Evolutionary conservation across 2,888 invertebrate genomes (phyloP), one percentile per base, ranked within the genome.

Genomic region (Leptinotarsa peninsularis): DNA sequence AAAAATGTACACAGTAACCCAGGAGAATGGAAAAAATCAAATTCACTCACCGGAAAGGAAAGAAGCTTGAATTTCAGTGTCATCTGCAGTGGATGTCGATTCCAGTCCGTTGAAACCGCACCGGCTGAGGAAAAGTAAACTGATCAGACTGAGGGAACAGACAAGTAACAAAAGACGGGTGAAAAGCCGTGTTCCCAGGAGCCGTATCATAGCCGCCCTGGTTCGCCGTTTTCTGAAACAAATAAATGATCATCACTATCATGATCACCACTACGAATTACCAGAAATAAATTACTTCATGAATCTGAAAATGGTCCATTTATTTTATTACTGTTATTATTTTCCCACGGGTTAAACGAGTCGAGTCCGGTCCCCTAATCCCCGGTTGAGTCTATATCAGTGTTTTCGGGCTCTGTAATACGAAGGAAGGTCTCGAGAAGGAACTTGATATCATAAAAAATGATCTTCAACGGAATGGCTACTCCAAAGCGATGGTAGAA

Each of bases 131-230:
- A 91, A 89, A 66, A 91, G 88, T 73, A 91, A 88, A 78, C 91
- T 91, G 80, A 91, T 85, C 80, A 91, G 87, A 81, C 90, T 90
- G 77, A 91, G 87, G 72, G 90, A 90, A 80, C 91, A 91, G 69
- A 91, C 90, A 81, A 91, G 88, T 79, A 91, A 88, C 81, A 91
- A 89, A 79, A 91, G 89, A 84, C 91, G 89, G 82, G 91, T 90
- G 84, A 91, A 88, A 83, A 91, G 87, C 83, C 91, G 88, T 87
- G 90, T 90, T 82, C 90, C 90, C 84, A 90, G 86, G 83, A 90
- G 86, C 83, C 89, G 89, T 84, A 90, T 88, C 90, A 90, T 90
- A 84, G 87, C 88, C 86, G 83, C 82, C 67, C 71, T 82, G 83
- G 85, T 81, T 78, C 85, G 84, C 80, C 86, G 84, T 84, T 87